Evolutionary conservation across 2,113 vertebrate genomes (phyloP), one percentile per base, ranked within the genome.

Genomic region (Ptyas mucosa): DNA sequence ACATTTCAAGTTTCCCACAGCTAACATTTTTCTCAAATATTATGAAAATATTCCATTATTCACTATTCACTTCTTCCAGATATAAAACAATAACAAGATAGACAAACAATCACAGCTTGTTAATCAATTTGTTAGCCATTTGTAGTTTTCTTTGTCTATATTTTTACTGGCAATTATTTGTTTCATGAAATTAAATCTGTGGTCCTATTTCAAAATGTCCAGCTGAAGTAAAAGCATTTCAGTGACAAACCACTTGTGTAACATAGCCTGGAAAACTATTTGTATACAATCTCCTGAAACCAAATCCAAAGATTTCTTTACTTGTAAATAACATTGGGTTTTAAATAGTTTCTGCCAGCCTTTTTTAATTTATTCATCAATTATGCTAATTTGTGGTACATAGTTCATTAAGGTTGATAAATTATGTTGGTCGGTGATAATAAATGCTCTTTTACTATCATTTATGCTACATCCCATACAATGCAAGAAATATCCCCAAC

Each of bases 121-220:
- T 91, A 1, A 94, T 95, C 0, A 93, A 94, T 93, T 92, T 89
- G 94, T 96, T 97, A 96, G 95, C 88, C 90, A 96, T 96, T 95
- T 95, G 57, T 23, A 57, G 90, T 87, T 75, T 89, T 15, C 5
- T 94, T 46, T 89, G 54, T 58, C 26, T 69, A 34, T 69, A 23
- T 43, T 85, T 52, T 26, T 54, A 57, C 46, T 54, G 46, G 6
- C 49, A 29, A 46, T 90, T 95, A 88, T 55, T 39, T 2, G 92
- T 91, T 90, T 81, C 5, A 7, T 87, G 58, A 58, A 85, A 29
- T 39, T 55, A 57, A 54, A 21, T 23, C 23, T 57, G 23, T 89
- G 52, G 20, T 2, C 9, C 85, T 29, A 58, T 34, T 94, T 92
- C 15, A 88, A 93, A 2, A 26, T 3, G 6, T 92, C 43, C 49